A percentile compares a stretch with the other conserved stretches of the same genome.
Evolutionary conservation across 1,140 invertebrate species (phyloP).

Genomic region (Ridgeia piscesae): DNA sequence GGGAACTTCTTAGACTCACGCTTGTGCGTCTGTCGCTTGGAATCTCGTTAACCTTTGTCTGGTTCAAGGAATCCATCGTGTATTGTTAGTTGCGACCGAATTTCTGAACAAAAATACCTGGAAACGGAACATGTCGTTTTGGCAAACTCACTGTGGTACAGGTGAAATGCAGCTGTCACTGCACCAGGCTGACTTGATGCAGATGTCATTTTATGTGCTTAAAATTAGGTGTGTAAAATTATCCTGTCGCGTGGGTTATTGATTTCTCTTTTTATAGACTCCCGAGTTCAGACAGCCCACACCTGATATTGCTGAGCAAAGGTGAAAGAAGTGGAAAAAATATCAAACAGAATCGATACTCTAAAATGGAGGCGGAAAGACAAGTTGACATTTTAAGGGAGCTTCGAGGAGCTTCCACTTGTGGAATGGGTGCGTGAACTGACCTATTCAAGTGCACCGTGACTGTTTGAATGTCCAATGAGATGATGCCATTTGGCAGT

Average conservation of each 20-base stretch:
- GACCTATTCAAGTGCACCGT: too few relatives aligned
- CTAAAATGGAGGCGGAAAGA: too few relatives aligned
- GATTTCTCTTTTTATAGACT: background rate
- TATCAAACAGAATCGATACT: too few relatives aligned
- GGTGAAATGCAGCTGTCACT: background rate
- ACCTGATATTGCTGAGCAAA: background rate
- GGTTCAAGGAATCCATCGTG: background rate
- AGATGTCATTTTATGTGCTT: background rate
- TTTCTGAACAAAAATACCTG: background rate
- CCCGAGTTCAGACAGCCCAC: background rate
- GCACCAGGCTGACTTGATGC: background rate
- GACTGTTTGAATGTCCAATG: too few relatives aligned
- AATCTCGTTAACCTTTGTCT: background rate
- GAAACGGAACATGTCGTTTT: too few relatives aligned
- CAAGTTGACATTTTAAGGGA: too few relatives aligned
- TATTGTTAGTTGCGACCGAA: background rate
- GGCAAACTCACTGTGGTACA: background rate
- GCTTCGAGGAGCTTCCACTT: too few relatives aligned
- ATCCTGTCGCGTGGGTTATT: background rate
- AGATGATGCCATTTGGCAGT: too few relatives aligned
- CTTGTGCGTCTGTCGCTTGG: background rate
- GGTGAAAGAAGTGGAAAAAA: too few relatives aligned
- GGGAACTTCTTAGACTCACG: background rate
- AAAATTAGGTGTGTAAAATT: background rate
- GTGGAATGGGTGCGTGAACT: too few relatives aligned